Evolutionary conservation across 2,113 vertebrate species (phyloP), one percentile per base, ranked within the genome.

Genomic region (Menidia beryllina): DNA sequence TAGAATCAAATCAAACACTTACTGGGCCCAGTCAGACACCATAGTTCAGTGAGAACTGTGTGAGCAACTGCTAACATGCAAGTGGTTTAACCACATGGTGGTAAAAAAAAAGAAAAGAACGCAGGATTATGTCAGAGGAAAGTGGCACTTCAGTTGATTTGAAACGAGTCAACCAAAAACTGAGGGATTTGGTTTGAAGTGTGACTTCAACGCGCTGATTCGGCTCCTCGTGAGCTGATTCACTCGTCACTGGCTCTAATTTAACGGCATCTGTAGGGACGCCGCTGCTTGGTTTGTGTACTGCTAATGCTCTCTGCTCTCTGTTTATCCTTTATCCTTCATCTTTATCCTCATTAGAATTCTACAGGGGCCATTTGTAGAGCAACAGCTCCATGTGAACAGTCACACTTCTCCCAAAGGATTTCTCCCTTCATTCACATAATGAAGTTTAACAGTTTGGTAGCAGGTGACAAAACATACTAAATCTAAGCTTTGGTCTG

Each of bases 401-500:
- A 60, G 65, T 53, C 58, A 21, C 3, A 3, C 24, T 15, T 30
- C 24, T 65, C 49, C 64, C 55, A 36, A 7, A 64, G 21, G 36
- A 48, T 73, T 68, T 50, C 12, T 75, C 21, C 47, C 52, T 69
- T 68, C 15, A 69, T n/a, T 45, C 41, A 45, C 10, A 69, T 59
- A 41, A 49, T 55, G 24, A 26, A 43, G 50, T 68, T 72, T 34
- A 47, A 56, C 41, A 61, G 70, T 41, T 23, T 11, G 57, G 61
- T 19, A 74, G 51, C 74, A 81, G 53, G 63, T 76, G 64, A 55
- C 30, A 65, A 68, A 72, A 43, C 48, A 43, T 17, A 20, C 45
- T 69, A 73, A 63, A 72, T 5, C 23, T 1, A 14, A 66, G 74
- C 71, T 72, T 59, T 75, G 61, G 64, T 58, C 54, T 24, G 21